Percentiles rank a stretch among this genome's conserved stretches.
Evolutionary conservation across 2,113 vertebrate genomes (phyloP).

Genomic region (Bombycilla garrulus): DNA sequence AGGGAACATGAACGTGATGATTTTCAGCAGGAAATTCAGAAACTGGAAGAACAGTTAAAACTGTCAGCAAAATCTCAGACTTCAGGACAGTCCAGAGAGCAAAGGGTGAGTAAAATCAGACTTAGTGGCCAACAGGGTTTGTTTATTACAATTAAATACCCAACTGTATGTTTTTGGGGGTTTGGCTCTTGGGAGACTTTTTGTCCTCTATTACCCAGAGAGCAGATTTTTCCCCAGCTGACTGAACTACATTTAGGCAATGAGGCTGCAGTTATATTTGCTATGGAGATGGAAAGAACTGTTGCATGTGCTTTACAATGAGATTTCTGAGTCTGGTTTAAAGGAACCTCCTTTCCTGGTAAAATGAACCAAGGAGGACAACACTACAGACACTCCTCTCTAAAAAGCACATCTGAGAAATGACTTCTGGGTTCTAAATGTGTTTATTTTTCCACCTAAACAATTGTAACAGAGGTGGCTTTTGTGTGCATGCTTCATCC

Average conservation of each 20-base stretch:
- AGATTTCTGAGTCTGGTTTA: not conserved
- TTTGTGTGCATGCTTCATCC: not conserved
- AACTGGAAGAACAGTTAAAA: conserved; percentile 85
- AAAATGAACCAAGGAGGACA: not conserved
- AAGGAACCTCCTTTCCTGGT: not conserved
- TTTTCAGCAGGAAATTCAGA: conserved; percentile 93
- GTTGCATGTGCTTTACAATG: not conserved
- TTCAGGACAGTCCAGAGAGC: conserved; percentile 58
- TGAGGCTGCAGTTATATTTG: not conserved
- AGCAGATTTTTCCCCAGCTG: not conserved
- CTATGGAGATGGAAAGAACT: not conserved
- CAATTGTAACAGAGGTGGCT: not conserved
- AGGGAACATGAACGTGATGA: conserved; percentile 94
- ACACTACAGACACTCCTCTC: not conserved
- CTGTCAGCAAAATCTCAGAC: conserved; percentile 60
- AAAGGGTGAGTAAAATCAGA: conserved; percentile 72
- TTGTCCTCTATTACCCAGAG: not conserved
- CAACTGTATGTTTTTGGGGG: not conserved
- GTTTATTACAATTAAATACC: not conserved
- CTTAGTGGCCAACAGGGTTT: not conserved
- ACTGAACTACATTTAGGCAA: not conserved
- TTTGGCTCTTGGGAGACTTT: not conserved
- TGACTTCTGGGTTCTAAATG: not conserved
- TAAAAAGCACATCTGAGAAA: not conserved
- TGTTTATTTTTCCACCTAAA: not conserved